Percentiles rank a stretch among this genome's conserved stretches.
These are phyloP conservation scores for Hormaphis cornu DNA, from an alignment of 1,140 invertebrate genomes.

Conservation along the genomic window DNA sequence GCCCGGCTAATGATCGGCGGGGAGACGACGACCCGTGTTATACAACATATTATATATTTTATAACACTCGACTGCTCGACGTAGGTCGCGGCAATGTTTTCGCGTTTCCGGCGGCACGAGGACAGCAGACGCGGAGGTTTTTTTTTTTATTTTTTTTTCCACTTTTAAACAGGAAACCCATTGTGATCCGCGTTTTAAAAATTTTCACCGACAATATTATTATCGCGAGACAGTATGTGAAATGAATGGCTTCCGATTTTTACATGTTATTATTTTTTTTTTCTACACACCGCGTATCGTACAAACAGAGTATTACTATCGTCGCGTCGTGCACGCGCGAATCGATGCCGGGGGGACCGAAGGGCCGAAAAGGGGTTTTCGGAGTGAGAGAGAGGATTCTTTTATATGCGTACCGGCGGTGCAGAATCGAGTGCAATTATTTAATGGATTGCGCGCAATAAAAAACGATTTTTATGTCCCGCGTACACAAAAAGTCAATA, in stretches of 20 bases:
- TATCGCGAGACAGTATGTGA: constrained; percentile 11
- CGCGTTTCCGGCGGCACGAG: constrained; percentile 15
- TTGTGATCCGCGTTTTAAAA: constrained; percentile 23
- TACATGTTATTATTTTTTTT: no score
- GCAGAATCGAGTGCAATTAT: constrained; percentile 21
- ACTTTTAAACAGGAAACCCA: constrained; percentile 22
- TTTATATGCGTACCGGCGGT: background rate
- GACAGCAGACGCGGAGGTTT: background rate
- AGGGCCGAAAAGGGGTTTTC: constrained; percentile 3
- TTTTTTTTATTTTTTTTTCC: background rate
- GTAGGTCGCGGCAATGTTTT: constrained; percentile 29
- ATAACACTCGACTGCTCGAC: no score
- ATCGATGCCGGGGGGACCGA: background rate
- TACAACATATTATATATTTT: no score
- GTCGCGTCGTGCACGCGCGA: background rate
- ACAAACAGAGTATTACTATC: no score
- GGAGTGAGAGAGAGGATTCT: background rate
- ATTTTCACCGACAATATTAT: constrained; percentile 12
- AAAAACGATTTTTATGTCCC: background rate
- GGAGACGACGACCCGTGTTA: no score
- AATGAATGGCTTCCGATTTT: constrained; percentile 24
- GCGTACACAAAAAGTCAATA: background rate
- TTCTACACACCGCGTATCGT: no score
- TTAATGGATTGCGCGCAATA: constrained; percentile 6
- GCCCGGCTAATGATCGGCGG: constrained; percentile 22